These are phyloP conservation scores for Drosophila sechellia DNA, from an alignment of 1,140 invertebrate species.

Conservation along the genomic window DNA sequence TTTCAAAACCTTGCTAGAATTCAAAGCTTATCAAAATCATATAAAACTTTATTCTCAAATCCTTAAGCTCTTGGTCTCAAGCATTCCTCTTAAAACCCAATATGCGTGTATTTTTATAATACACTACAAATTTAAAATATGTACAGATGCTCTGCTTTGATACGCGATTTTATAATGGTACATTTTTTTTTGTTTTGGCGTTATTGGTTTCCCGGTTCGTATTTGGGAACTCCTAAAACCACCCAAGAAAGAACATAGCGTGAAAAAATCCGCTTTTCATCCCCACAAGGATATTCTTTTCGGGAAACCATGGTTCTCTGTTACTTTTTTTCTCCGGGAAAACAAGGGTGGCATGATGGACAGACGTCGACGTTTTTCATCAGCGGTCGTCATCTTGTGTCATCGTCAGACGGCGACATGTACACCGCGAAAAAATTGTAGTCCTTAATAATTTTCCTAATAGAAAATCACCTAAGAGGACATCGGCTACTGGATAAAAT, in stretches of 20 bases:
- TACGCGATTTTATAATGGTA: not conserved
- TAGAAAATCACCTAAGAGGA: no score
- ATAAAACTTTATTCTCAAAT: no score
- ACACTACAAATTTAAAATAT: not conserved
- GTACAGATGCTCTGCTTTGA: not conserved
- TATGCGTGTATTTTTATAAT: no score
- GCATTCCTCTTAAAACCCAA: not conserved
- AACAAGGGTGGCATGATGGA: constrained; percentile 80
- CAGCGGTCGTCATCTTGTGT: constrained; percentile 81
- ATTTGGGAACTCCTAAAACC: constrained; percentile 42
- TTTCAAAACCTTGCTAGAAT: no score
- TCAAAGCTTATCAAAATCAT: no score
- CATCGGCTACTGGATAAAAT: no score
- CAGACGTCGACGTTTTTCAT: constrained; percentile 82
- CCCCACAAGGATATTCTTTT: constrained; percentile 59
- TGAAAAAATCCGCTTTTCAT: constrained; percentile 75
- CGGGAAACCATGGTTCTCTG: constrained; percentile 72
- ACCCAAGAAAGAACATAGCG: constrained; percentile 49
- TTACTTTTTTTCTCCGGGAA: constrained; percentile 34
- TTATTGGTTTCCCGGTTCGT: not conserved
- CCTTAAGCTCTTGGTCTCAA: not conserved
- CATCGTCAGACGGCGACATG: constrained; percentile 67
- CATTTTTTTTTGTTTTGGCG: not conserved
- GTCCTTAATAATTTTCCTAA: no score
- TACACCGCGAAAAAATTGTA: constrained; percentile 28